Conservation (phyloP, 2,888 invertebrate species). For the Lasioglossum calceatum region DNA sequence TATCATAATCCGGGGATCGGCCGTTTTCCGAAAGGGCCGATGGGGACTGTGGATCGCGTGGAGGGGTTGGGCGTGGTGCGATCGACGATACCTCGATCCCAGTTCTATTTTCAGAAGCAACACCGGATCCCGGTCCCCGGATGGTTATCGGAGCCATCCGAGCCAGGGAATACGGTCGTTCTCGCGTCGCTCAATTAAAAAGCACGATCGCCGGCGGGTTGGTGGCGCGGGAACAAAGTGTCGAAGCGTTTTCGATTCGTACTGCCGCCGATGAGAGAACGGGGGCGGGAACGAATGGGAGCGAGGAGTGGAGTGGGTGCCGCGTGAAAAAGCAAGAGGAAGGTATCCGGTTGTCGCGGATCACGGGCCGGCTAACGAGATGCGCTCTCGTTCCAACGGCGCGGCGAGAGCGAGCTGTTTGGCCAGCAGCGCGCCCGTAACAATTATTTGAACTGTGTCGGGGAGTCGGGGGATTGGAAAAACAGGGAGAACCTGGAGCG, state of each 20-base stretch:
- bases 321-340: background rate
- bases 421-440: constrained; percentile 57
- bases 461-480: constrained; percentile 21
- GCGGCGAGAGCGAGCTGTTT: constrained; percentile 56
- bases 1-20: background rate
- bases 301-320: background rate
- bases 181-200: constrained; percentile 41
- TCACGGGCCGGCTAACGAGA: constrained; percentile 66
- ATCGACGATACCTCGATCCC: background rate
- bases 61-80: background rate
- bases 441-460: constrained; percentile 68
- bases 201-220: background rate
- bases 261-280: background rate
- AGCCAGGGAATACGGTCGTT: constrained; percentile 6
- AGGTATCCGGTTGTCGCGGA: constrained; percentile 50
- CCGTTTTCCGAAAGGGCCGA: background rate
- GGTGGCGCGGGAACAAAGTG: constrained; percentile 24
- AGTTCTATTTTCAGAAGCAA: constrained; percentile 10
- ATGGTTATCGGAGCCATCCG: constrained; percentile 19
- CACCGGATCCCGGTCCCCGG: background rate
- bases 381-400: constrained; percentile 59
- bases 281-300: background rate
- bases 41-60: background rate
- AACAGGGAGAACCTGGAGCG: constrained; percentile 28
- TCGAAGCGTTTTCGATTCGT: constrained; percentile 42